phyloP scores from a whole-genome alignment of 1,140 invertebrate species.

The Drosophila oshimai region DNA sequence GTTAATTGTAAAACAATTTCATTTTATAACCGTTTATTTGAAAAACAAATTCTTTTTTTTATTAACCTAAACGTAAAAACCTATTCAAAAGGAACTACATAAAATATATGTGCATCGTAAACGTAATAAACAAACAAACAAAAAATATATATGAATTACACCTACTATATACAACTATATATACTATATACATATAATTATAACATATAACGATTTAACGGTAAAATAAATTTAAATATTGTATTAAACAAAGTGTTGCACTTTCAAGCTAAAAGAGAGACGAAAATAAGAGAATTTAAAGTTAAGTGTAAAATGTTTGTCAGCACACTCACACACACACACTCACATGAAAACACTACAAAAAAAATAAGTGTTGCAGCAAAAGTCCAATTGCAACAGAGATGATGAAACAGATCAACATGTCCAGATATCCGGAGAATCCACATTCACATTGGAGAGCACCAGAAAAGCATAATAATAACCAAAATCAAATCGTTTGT shows the following conservation, averaged over 20 bases:
- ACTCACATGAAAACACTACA: constrained; percentile 3
- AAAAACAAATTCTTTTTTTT: constrained; percentile 57
- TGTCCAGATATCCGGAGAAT: constrained; percentile 25
- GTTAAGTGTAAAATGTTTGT: constrained; percentile 48
- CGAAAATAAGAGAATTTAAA: constrained; percentile 27
- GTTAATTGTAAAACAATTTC: constrained; percentile 83
- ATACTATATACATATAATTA: constrained; percentile 74
- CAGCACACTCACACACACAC: constrained; percentile 21
- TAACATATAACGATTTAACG: constrained; percentile 78
- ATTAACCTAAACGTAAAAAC: constrained; percentile 71
- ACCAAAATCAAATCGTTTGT: constrained; percentile 19
- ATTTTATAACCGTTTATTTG: constrained; percentile 51
- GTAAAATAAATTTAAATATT: constrained; percentile 81
- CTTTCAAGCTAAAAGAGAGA: constrained; percentile 46
- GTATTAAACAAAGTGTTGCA: constrained; percentile 77
- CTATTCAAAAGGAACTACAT: constrained; percentile 61
- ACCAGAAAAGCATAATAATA: not conserved
- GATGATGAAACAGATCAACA: constrained; percentile 6
- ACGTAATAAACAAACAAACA: constrained; percentile 30
- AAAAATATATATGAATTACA: constrained; percentile 48
- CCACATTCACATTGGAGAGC: constrained; percentile 30
- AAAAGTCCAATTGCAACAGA: constrained; percentile 36
- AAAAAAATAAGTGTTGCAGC: constrained; percentile 34
- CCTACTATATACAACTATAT: constrained; percentile 77
- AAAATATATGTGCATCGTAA: constrained; percentile 70